Base-by-base conservation (phyloP, 2,888 invertebrate species). In the Cerceris ruficornis region DNA sequence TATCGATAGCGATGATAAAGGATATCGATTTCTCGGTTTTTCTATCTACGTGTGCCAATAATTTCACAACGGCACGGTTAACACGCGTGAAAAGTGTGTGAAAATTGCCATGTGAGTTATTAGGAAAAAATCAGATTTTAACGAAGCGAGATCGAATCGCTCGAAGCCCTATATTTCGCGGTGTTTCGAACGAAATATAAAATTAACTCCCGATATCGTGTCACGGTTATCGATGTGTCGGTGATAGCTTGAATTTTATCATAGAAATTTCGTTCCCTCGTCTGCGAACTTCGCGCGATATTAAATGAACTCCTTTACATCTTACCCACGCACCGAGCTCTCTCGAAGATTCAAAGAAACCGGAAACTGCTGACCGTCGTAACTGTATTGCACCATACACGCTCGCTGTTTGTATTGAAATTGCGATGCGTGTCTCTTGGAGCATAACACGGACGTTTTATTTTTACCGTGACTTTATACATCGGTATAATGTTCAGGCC, bases 361-460 rank as follows among this genome's bases (percentile, higher is more conserved):
- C 84, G 84, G 83, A 83, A 84, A 81, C 73, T 74, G 75, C 84
- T 73, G 71, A 74, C 76, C 78, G 75, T 59, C 76, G 76, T 84
- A 83, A 84, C 83, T 83, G 83, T 83, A 84, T 83, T 81, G 81
- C 78, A 72, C 68, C 66, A 66, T 71, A 57, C 69, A 60, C 13
- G 69, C 65, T 58, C 55, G 80, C 59, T 83, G 81, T 70, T 73
- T 78, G 75, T 78, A 84, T 83, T 80, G 78, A 84, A 84, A 78
- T 81, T 71, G 73, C 70, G 70, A 50, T 77, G 70, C 73, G 69
- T 75, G 83, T 83, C 77, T 70, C 77, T 80, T 77, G 65, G 69
- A 77, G 83, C 83, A 83, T 83, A 77, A 81, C 83, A 71, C 81
- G 74, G 61, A 62, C 71, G 79, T 28, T 28, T 28, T 69, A 76